Conservation (phyloP, 2,888 invertebrate genomes). For the Osmoderma eremita region DNA sequence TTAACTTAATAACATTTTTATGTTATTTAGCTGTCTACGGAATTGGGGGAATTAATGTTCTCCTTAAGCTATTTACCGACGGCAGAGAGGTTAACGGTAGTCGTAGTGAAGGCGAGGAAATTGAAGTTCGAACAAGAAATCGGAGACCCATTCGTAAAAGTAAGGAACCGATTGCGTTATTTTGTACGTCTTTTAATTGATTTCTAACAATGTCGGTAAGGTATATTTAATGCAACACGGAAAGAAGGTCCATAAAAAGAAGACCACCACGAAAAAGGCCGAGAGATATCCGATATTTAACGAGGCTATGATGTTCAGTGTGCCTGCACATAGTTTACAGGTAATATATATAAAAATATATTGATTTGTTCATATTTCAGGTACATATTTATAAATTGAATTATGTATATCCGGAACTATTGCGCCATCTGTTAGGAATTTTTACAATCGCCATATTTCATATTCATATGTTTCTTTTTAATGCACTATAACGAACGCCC, state of each 20-base stretch:
- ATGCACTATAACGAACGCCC: too few species aligned
- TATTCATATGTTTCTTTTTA: too few species aligned
- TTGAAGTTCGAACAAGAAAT: conserved; percentile 69
- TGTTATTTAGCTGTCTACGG: conserved; percentile 60
- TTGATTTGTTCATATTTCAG: background rate
- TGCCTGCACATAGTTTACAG: conserved; percentile 77
- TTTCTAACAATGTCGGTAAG: conserved; percentile 57
- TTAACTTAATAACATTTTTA: background rate
- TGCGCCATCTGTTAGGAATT: background rate
- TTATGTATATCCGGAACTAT: background rate
- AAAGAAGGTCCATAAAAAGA: conserved; percentile 84
- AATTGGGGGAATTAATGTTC: conserved; percentile 83
- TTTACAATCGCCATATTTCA: too few species aligned
- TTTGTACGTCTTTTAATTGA: background rate
- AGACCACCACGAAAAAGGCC: conserved; percentile 78
- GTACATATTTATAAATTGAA: background rate
- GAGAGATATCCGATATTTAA: conserved; percentile 84
- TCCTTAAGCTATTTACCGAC: conserved; percentile 84
- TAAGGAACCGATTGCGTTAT: conserved; percentile 54
- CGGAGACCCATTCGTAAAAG: conserved; percentile 83
- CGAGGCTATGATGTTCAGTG: conserved; percentile 86
- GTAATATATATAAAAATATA: too few species aligned
- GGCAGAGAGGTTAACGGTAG: conserved; percentile 81
- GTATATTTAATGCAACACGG: conserved; percentile 83
- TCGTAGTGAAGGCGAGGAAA: conserved; percentile 80